Conservation (phyloP, 2,888 invertebrate species). For the Lagria hirta region DNA sequence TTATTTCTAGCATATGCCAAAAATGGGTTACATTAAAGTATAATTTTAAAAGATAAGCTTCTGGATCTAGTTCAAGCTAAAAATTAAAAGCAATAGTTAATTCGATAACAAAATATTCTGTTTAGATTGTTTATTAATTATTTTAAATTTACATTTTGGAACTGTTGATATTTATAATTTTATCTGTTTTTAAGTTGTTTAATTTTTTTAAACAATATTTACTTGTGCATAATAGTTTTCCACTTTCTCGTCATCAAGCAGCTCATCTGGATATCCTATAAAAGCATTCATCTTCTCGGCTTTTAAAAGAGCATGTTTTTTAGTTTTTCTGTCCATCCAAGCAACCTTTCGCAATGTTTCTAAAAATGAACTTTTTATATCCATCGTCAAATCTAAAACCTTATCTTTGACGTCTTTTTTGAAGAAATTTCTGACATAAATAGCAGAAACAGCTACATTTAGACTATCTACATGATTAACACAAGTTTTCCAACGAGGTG, state of each 20-base stretch:
- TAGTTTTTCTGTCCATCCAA: constrained; percentile 38
- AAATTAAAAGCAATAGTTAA: constrained; percentile 9
- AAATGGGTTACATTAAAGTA: constrained; percentile 16
- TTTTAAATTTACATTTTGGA: too few relatives aligned
- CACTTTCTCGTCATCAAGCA: constrained; percentile 15
- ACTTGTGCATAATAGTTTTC: constrained; percentile 21
- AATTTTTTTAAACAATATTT: too few relatives aligned
- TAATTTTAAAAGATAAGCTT: constrained; percentile 6
- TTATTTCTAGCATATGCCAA: constrained; percentile 45
- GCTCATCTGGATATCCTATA: constrained; percentile 23
- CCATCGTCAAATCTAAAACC: constrained; percentile 31
- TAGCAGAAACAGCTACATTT: constrained; percentile 7
- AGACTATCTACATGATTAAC: too few relatives aligned
- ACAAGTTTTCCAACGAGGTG: constrained; percentile 19
- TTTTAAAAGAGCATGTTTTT: constrained; percentile 32
- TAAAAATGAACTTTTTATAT: constrained; percentile 30
- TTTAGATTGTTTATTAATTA: too few relatives aligned
- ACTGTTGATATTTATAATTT: too few relatives aligned
- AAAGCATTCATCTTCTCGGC: constrained; percentile 27
- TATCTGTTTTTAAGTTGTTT: too few relatives aligned
- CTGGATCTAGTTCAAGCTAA: constrained; percentile 17
- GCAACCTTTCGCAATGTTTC: constrained; percentile 31
- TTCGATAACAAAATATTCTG: too few relatives aligned
- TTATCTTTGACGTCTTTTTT: constrained; percentile 26
- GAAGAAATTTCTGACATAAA: constrained; percentile 28